Evolutionary conservation across 2,888 invertebrate species (phyloP).

Genomic region (Nemapogon koenigi): DNA sequence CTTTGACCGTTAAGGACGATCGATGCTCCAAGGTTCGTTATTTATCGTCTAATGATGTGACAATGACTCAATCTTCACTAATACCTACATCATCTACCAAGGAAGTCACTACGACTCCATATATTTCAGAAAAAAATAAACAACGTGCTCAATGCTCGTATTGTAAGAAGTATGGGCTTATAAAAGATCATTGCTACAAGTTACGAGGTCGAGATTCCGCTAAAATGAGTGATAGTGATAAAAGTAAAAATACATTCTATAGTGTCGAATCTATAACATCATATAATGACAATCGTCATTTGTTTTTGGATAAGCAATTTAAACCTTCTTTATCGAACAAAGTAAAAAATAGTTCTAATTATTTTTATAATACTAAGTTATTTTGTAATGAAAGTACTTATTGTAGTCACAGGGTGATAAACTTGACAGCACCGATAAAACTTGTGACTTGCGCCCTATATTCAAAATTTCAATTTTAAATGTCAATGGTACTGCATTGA

Average conservation of each 20-base stretch:
- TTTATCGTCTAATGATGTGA: not conserved
- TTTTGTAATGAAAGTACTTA: conserved; percentile 2
- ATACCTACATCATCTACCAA: not conserved
- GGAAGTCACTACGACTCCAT: not conserved
- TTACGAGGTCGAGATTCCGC: not conserved
- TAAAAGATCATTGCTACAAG: conserved; percentile 7
- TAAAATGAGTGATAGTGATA: not conserved
- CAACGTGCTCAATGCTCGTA: conserved; percentile 9
- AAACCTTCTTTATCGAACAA: not conserved
- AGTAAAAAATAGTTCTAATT: conserved; percentile 1
- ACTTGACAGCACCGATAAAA: conserved; percentile 3
- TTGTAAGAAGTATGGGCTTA: conserved; percentile 11
- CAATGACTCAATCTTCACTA: not conserved
- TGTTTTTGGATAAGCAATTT: not conserved
- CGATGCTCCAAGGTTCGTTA: not conserved
- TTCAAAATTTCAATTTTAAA: conserved; percentile 4
- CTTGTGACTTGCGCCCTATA: not conserved
- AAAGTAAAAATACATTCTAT: not conserved
- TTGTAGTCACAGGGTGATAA: conserved; percentile 7
- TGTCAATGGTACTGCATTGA: conserved; percentile 6
- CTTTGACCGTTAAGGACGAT: not conserved
- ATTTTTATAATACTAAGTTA: conserved; percentile 9
- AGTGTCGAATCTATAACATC: not conserved
- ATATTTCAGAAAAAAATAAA: not conserved
- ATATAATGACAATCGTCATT: not conserved